These are phyloP conservation scores for Thera obeliscata DNA, from an alignment of 2,888 invertebrate genomes.

Conservation along the genomic window DNA sequence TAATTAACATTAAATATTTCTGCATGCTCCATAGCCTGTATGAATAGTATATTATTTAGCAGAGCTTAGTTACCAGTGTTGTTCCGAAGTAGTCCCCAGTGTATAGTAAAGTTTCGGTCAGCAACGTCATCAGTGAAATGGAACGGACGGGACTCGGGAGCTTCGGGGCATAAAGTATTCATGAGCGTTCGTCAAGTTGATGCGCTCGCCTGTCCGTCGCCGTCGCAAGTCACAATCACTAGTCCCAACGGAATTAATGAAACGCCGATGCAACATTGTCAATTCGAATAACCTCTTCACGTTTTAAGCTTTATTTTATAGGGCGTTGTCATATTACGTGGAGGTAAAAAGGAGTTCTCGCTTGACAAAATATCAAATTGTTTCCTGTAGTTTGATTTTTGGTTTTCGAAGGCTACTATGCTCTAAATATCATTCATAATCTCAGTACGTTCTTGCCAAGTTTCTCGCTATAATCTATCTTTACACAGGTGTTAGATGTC, in stretches of 20 bases:
- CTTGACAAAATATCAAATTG: conserved; percentile 10
- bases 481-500: conserved; percentile 13
- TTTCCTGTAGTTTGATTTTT: conserved; percentile 1
- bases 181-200: conserved; percentile 59
- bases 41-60: conserved; percentile 5
- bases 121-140: conserved; percentile 16
- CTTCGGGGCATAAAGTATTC: conserved; percentile 65
- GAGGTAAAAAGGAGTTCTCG: neutral
- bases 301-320: neutral
- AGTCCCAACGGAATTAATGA: conserved; percentile 26
- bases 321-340: neutral
- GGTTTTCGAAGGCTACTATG: neutral
- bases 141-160: conserved; percentile 38
- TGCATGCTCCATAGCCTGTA: neutral
- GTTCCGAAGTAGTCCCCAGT: conserved; percentile 11
- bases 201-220: conserved; percentile 34
- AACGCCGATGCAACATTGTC: neutral
- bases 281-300: neutral
- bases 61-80: conserved; percentile 4
- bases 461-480: neutral
- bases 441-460: neutral
- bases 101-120: conserved; percentile 21
- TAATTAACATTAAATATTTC: neutral
- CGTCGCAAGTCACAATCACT: conserved; percentile 19
- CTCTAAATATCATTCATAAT: conserved; percentile 3